These are phyloP conservation scores for Manis crassicaudata DNA, from an alignment of 2,797 vertebrate genomes.

Conservation along the genomic window DNA sequence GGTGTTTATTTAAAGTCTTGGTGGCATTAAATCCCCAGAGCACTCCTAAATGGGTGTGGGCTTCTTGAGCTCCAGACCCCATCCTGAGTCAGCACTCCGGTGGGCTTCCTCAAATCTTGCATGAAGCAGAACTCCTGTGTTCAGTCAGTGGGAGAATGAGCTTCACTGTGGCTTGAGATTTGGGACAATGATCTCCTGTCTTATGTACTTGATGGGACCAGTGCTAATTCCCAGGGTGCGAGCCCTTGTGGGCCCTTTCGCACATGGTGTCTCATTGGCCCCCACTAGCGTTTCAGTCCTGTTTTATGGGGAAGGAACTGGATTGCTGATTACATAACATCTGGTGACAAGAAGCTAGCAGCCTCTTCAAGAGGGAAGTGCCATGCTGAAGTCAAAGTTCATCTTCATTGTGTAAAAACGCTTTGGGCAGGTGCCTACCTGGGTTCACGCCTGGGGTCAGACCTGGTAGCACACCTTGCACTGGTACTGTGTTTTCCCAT, in stretches of 20 bases:
- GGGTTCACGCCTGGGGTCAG: background rate
- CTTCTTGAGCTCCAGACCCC: constrained; percentile 14
- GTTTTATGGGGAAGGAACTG: background rate
- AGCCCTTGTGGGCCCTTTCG: background rate
- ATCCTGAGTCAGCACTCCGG: background rate
- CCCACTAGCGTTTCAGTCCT: background rate
- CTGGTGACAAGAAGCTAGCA: background rate
- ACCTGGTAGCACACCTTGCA: background rate
- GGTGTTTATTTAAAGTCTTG: constrained; percentile 52
- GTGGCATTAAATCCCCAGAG: constrained; percentile 23
- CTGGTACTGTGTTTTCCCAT: background rate
- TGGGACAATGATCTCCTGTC: background rate
- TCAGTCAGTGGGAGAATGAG: background rate
- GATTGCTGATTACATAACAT: background rate
- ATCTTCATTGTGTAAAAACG: constrained; percentile 34
- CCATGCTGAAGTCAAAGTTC: constrained; percentile 41
- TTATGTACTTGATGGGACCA: background rate
- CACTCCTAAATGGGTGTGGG: background rate
- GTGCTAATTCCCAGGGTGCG: background rate
- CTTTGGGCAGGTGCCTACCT: constrained; percentile 30
- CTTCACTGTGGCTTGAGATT: background rate
- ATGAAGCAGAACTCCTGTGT: background rate
- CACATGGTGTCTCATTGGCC: background rate
- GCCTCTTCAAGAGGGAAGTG: background rate
- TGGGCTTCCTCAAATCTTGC: background rate